phyloP scores from a whole-genome alignment of 64 coral and sea anemone genomes.

The Actinia tenebrosa region DNA sequence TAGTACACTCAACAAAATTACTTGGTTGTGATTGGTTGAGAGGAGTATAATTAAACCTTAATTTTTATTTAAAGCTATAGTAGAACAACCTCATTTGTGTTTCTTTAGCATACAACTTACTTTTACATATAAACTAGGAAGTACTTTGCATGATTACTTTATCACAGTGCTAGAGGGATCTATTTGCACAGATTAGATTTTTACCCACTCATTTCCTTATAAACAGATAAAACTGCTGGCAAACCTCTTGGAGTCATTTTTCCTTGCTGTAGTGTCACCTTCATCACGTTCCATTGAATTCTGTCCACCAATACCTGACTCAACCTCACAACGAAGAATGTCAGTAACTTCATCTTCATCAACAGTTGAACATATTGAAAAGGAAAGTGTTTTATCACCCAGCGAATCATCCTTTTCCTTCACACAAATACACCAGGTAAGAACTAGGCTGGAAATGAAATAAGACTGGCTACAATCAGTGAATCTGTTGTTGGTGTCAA shows the following conservation, averaged over 20 bases:
- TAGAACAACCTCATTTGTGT: no score
- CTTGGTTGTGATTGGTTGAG: no score
- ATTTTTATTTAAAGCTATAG: no score
- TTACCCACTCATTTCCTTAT: neutral
- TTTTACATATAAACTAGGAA: no score
- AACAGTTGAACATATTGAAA: conserved; percentile 64
- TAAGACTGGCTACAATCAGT: no score
- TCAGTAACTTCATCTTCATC: conserved; percentile 87
- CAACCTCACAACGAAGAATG: conserved; percentile 41
- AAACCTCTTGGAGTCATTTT: conserved; percentile 24
- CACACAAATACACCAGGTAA: conserved; percentile 76
- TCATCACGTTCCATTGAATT: conserved; percentile 4
- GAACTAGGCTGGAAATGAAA: no score
- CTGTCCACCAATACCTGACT: conserved; percentile 21
- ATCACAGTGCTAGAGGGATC: no score
- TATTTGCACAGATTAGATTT: neutral
- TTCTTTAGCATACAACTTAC: no score
- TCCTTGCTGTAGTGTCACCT: neutral
- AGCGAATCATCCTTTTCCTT: conserved; percentile 64
- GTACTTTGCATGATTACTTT: no score
- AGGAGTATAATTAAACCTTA: no score
- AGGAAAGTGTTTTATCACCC: conserved; percentile 50
- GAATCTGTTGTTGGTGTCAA: no score
- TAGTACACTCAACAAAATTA: no score
- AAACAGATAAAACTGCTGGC: conserved; percentile 37